These are phyloP conservation scores for Tychaedon coryphoeus DNA, from an alignment of 2,113 vertebrate genomes.

Conservation along the genomic window DNA sequence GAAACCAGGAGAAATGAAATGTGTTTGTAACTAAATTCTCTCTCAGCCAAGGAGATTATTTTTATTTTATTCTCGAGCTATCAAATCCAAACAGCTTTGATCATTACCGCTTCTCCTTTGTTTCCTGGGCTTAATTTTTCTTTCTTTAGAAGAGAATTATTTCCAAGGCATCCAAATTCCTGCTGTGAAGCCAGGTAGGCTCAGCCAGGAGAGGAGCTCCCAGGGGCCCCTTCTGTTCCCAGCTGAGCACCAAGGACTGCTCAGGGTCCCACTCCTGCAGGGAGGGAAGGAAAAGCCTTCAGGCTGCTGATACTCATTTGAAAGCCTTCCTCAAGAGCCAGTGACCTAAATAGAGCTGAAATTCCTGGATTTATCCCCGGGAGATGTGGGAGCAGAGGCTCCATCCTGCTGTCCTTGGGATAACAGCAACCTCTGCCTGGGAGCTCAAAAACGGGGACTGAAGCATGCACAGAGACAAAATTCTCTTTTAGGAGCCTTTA, in stretches of 20 bases:
- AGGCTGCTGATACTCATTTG: background rate
- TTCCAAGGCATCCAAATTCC: background rate
- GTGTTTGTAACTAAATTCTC: background rate
- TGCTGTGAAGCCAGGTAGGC: background rate
- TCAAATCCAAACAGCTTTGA: background rate
- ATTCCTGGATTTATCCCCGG: background rate
- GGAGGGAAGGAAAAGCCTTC: background rate
- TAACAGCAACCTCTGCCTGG: background rate
- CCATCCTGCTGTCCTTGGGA: background rate
- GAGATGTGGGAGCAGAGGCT: background rate
- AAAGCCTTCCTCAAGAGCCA: conserved; percentile 12
- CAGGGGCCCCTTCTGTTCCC: background rate
- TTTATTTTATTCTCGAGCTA: background rate
- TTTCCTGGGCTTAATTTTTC: background rate
- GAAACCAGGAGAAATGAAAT: background rate
- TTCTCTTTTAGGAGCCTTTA: background rate
- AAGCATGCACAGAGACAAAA: background rate
- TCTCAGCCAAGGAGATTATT: background rate
- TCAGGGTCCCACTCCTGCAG: background rate
- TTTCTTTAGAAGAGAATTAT: background rate
- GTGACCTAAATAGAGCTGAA: conserved; percentile 31
- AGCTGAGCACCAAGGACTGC: background rate
- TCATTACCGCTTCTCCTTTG: background rate
- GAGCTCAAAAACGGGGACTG: background rate
- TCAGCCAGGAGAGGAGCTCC: background rate